Evolutionary conservation across 2,113 vertebrate genomes (phyloP).

Genomic region (Chaenogobius annularis): DNA sequence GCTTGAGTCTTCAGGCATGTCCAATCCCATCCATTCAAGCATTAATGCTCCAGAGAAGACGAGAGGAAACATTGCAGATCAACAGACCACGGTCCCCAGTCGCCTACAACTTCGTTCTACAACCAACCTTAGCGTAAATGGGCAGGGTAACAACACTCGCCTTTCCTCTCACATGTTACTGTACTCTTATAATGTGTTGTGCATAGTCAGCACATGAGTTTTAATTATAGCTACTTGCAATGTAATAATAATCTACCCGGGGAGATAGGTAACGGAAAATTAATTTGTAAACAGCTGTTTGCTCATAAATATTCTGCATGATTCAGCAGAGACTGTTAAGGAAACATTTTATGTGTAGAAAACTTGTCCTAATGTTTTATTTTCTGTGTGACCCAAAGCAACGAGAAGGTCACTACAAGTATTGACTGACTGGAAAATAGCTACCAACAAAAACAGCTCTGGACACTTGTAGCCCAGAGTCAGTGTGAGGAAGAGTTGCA

Average conservation of each 20-base stretch:
- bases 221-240: slow-evolving; percentile 21
- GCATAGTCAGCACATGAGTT: slow-evolving; percentile 26
- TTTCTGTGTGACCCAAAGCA: not conserved
- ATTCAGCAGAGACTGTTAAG: not conserved
- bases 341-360: not conserved
- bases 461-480: not conserved
- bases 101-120: slow-evolving; percentile 27
- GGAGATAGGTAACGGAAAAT: slow-evolving; percentile 8
- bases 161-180: slow-evolving; percentile 11
- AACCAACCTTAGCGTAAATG: slow-evolving; percentile 21
- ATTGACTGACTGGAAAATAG: not conserved
- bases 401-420: not conserved
- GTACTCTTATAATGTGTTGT: slow-evolving; percentile 17
- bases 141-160: slow-evolving; percentile 26
- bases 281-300: slow-evolving; percentile 9
- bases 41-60: slow-evolving; percentile 71
- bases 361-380: not conserved
- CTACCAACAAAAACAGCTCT: not conserved
- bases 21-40: slow-evolving; percentile 75
- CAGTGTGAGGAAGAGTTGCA: not conserved
- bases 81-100: slow-evolving; percentile 42
- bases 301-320: slow-evolving; percentile 22
- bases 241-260: slow-evolving; percentile 28
- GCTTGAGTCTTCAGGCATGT: slow-evolving; percentile 68
- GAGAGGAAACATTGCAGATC: slow-evolving; percentile 67